Base-by-base conservation (phyloP, 37 sponge, comb jelly and placozoan species). In the Cliona cf. orientalis region DNA sequence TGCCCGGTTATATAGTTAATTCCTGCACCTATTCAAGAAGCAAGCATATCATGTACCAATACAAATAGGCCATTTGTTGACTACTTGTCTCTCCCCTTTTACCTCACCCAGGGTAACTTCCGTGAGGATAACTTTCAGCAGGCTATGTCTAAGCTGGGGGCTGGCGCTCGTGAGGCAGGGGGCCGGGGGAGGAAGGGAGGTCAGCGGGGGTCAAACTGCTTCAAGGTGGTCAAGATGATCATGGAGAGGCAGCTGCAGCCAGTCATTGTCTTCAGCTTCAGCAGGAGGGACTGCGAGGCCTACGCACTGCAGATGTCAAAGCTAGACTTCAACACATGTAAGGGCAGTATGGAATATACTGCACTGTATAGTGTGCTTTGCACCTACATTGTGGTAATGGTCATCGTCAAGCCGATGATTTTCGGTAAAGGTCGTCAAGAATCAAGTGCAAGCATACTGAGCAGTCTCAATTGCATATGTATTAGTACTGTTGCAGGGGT, bases 281-380 rank as follows among this genome's bases (percentile, higher is more conserved):
- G 97, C 58, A 87, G 95, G 41, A 84, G 86, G 46, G 92, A 99
- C 62, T 96, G 97, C 43, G 99, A 99, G 40, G 91, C 97, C 5
- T 92, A 86, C 40, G 99, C 99, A 38, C 93, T 99, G 23, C 95
- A 99, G 78, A 84, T 99, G 89, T 96, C 99, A 17, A 98, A 98
- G 72, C 79, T 98, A 36, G 99, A 98, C 87, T 99, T 99, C 82
- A 98, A 93, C 73, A 92, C 92, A 19, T 49, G 93, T 93, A 66
- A 46, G 73, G 11, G n/a, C n/a, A n/a, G n/a, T n/a, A n/a, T n/a
- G n/a, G n/a, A n/a, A n/a, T n/a, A n/a, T n/a, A n/a, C n/a, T n/a
- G n/a, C n/a, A n/a, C n/a, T n/a, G n/a, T n/a, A n/a, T n/a, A n/a
- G n/a, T n/a, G n/a, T n/a, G n/a, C n/a, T n/a, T n/a, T n/a, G n/a